phyloP scores from a whole-genome alignment of 30 jellyfish, hydroid and myxozoan species.

The Rhopilema esculentum region DNA sequence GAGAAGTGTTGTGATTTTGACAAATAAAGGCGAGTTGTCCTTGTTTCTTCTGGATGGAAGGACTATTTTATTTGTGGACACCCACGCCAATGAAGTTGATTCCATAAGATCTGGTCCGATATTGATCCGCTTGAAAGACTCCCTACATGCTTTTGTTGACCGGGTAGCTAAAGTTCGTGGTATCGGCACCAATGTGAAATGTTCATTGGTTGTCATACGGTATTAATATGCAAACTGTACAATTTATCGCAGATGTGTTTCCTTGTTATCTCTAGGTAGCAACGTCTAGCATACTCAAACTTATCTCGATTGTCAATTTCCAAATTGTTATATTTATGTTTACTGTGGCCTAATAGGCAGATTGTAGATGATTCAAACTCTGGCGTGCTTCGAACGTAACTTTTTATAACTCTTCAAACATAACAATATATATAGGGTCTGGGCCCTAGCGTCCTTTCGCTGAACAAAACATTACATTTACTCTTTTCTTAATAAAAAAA shows the following conservation, averaged over 20 bases:
- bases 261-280: no score
- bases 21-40: not conserved
- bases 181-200: no score
- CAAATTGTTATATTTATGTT: not conserved
- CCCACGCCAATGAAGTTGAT: constrained; percentile 20
- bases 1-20: not conserved
- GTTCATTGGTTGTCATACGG: no score
- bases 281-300: no score
- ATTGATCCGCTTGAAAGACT: no score
- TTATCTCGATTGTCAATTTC: no score
- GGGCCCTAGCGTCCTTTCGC: constrained; percentile 18
- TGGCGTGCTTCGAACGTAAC: not conserved
- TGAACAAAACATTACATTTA: constrained; percentile 7
- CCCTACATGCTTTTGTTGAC: no score
- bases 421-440: not conserved
- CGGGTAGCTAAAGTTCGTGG: no score
- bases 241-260: no score
- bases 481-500: not conserved
- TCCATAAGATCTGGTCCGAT: not conserved
- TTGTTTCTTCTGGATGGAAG: constrained; percentile 3
- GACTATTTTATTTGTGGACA: constrained; percentile 14
- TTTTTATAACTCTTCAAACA: not conserved
- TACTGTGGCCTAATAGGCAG: not conserved
- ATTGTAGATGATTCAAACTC: not conserved
- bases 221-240: no score